phyloP scores from a whole-genome alignment of 1,140 invertebrate genomes.

The Bombus superbus region DNA sequence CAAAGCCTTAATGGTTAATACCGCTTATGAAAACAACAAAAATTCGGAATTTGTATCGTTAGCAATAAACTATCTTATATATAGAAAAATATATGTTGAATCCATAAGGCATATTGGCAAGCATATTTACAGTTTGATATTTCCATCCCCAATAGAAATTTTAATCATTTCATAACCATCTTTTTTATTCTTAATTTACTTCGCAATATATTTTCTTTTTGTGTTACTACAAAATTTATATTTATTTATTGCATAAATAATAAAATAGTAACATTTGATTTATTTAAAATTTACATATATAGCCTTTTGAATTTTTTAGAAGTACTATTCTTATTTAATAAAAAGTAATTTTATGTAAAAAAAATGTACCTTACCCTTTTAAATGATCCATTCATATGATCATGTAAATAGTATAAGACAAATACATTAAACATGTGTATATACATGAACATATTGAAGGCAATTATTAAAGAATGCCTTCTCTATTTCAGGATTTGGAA shows the following conservation, averaged over 20 bases:
- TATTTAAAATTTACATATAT: background rate
- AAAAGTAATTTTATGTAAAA: conserved; percentile 2
- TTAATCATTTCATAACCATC: conserved; percentile 1
- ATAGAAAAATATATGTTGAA: conserved; percentile 69
- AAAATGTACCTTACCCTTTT: background rate
- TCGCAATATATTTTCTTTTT: background rate
- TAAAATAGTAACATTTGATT: background rate
- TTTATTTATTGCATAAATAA: conserved; percentile 14
- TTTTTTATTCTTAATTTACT: conserved; percentile 32
- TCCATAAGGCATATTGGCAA: conserved; percentile 61
- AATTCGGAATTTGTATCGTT: conserved; percentile 71
- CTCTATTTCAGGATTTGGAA: conserved; percentile 91
- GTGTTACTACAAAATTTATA: conserved; percentile 8
- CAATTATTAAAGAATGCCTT: conserved; percentile 47
- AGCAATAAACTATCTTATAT: conserved; percentile 76
- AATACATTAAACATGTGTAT: conserved; percentile 1
- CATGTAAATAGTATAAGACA: background rate
- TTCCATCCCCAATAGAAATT: conserved; percentile 46
- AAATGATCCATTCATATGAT: background rate
- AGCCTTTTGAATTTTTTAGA: conserved; percentile 21
- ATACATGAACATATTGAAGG: conserved; percentile 7
- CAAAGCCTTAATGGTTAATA: conserved; percentile 87
- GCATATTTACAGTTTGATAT: conserved; percentile 55
- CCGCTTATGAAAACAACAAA: conserved; percentile 67
- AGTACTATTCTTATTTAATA: conserved; percentile 39